Base-by-base conservation (phyloP, 2,888 invertebrate species). In the Agrilus cyanescens region DNA sequence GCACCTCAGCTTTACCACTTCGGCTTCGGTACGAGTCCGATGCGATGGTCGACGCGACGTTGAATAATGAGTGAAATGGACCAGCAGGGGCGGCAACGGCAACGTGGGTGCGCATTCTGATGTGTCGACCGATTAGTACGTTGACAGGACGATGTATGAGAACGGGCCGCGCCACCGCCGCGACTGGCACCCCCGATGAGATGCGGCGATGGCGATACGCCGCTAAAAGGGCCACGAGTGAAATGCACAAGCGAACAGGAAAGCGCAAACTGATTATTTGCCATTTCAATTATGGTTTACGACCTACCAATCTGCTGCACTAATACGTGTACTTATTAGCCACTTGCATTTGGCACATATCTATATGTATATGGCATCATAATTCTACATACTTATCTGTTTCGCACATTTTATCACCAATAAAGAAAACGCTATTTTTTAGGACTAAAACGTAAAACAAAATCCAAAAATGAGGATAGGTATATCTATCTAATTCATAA, bases 81-180 rank as follows among this genome's bases (percentile, higher is more conserved):
- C 25, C 25, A 25, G 25, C 53, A 54, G 50, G 57, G 54, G 52
- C 52, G 54, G 56, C 55, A 25, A 25, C 25, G 54, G 54, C 56
- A 51, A 55, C 58, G 59, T 60, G 59, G 59, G 60, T 59, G 59
- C 56, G 48, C 59, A 59, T 59, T 60, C 58, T 57, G 61, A 61
- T 61, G 55, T 57, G 57, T 58, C 51, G 50, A 48, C 47, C 53
- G 61, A 61, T 61, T 60, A 60, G 51, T 51, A 38, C 47, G 51
- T 47, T 53, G 56, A 57, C 55, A 56, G 54, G 46, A 54, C 54
- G 55, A 56, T 54, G 57, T 53, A 58, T 51, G 53, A 52, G 50
- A 46, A 48, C 48, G 45, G 48, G 49, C 45, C 43, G 49, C 42
- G 46, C 49, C 52, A 53, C 50, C 52, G 50, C 53, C 50, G 48